phyloP scores from a whole-genome alignment of 2,113 vertebrate genomes.

The Baryphthengus martii region DNA sequence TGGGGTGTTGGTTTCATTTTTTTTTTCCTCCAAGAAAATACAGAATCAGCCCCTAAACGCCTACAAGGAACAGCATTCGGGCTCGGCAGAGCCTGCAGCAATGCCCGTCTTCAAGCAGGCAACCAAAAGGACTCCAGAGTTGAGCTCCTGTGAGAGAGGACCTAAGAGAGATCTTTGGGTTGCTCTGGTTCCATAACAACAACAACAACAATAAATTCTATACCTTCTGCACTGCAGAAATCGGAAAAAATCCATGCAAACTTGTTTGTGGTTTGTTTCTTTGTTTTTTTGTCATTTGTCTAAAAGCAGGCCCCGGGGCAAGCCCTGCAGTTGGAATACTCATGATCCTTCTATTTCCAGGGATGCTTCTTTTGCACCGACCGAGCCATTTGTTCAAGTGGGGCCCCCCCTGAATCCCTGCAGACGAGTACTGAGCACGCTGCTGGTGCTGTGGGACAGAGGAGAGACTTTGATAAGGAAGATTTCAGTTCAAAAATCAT shows the following conservation, averaged over 20 bases:
- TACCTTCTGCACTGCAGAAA: conserved; percentile 4
- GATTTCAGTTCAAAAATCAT: neutral
- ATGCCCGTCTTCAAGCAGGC: neutral
- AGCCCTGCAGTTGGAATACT: neutral
- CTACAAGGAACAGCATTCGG: neutral
- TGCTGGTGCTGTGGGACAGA: neutral
- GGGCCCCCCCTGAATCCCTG: neutral
- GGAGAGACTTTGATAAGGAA: neutral
- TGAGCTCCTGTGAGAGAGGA: neutral
- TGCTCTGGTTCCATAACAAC: neutral
- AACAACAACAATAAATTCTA: neutral
- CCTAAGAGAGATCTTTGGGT: neutral
- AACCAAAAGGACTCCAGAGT: neutral
- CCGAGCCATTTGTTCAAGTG: neutral
- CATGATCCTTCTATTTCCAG: neutral
- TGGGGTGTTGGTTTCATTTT: no score
- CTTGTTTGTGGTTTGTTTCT: no score
- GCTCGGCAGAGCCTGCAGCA: fast-evolving
- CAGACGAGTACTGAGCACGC: neutral
- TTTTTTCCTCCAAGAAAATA: neutral
- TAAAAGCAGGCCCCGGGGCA: neutral
- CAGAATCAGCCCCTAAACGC: neutral
- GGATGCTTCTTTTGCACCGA: neutral
- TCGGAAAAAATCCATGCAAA: neutral
- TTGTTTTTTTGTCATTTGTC: neutral